A percentile compares a stretch with the other conserved stretches of the same genome.
Conservation (phyloP, 2,113 vertebrate genomes). For the Motacilla tschutschensis region DNA sequence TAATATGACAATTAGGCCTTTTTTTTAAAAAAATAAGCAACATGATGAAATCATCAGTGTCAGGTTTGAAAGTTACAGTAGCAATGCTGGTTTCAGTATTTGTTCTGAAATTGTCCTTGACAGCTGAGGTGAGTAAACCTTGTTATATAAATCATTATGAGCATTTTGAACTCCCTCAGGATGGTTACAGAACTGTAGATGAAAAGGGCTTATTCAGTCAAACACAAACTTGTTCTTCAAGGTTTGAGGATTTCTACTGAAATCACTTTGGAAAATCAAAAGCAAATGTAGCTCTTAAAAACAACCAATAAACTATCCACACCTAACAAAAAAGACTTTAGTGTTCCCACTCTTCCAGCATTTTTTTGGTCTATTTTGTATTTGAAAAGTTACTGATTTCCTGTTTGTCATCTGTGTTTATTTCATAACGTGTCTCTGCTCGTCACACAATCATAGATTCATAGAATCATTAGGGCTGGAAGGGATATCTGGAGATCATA, state of each 20-base stretch:
- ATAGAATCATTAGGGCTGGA: background rate
- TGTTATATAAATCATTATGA: conserved; percentile 10
- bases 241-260: background rate
- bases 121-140: background rate
- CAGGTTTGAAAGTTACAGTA: background rate
- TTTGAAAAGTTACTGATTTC: background rate
- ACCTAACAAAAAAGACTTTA: background rate
- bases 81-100: background rate
- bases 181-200: background rate
- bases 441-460: background rate
- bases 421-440: background rate
- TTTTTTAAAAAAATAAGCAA: background rate
- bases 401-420: background rate
- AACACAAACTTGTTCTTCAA: background rate
- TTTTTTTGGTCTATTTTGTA: background rate
- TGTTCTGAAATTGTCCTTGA: conserved; percentile 27
- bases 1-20: background rate
- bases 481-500: background rate
- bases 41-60: background rate
- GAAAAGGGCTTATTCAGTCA: background rate
- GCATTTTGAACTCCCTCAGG: background rate
- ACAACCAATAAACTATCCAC: background rate
- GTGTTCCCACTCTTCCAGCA: background rate
- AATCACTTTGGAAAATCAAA: background rate
- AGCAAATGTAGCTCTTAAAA: background rate